Percentiles rank a stretch among this genome's conserved stretches.
Conservation (phyloP, 2,113 vertebrate species). For the Egretta garzetta region DNA sequence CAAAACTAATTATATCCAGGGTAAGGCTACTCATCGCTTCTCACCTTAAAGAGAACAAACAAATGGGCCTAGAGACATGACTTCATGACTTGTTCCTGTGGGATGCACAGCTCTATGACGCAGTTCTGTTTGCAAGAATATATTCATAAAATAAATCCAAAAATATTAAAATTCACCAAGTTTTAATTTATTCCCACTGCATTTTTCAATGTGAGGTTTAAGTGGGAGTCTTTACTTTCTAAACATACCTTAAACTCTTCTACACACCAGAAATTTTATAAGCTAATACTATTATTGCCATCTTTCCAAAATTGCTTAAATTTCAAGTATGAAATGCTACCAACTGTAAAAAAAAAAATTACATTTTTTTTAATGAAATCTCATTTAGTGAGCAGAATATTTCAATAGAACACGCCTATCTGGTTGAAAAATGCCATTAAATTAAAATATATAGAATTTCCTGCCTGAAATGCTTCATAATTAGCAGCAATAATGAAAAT, state of each 20-base stretch:
- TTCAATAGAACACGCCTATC: background rate
- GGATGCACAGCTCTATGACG: background rate
- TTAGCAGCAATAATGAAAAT: background rate
- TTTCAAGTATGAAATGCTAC: background rate
- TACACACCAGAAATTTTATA: background rate
- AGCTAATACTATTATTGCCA: background rate
- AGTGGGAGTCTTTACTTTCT: background rate
- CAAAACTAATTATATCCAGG: background rate
- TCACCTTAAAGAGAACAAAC: background rate
- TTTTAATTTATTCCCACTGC: background rate
- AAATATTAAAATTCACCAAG: background rate
- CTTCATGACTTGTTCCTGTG: background rate
- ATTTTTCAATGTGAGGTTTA: background rate
- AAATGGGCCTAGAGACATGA: background rate
- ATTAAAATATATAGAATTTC: background rate
- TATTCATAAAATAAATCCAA: background rate
- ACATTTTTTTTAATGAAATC: background rate
- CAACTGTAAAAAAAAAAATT: background rate
- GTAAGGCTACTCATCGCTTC: background rate
- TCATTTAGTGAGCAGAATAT: background rate
- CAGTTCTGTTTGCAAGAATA: background rate
- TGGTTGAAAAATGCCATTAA: background rate
- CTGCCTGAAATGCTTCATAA: background rate
- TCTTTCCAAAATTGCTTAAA: background rate
- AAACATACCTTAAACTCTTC: background rate